Conservation (phyloP, 2,888 invertebrate species). For the Lithophane leautieri region DNA sequence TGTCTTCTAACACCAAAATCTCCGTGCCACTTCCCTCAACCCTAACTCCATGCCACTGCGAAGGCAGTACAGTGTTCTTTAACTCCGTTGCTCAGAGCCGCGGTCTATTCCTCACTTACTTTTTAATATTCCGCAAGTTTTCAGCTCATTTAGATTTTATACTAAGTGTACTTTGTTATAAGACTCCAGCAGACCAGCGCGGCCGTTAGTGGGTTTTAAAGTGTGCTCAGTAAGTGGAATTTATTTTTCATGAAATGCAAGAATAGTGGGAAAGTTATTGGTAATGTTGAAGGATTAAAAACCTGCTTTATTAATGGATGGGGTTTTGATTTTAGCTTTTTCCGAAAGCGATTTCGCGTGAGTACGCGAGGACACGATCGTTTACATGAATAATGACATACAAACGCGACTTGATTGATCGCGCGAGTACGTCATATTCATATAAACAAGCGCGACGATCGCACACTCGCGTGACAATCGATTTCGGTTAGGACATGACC, state of each 20-base stretch:
- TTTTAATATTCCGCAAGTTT: constrained; percentile 84
- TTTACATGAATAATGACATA: too few relatives aligned
- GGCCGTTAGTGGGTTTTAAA: constrained; percentile 58
- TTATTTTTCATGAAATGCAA: constrained; percentile 48
- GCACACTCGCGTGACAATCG: too few relatives aligned
- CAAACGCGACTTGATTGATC: too few relatives aligned
- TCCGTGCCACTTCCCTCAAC: constrained; percentile 34
- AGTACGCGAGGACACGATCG: too few relatives aligned
- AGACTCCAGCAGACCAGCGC: constrained; percentile 41
- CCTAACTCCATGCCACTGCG: neutral
- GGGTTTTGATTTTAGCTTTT: neutral
- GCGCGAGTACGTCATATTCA: too few relatives aligned
- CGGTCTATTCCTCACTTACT: constrained; percentile 82
- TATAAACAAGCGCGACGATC: too few relatives aligned
- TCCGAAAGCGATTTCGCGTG: too few relatives aligned
- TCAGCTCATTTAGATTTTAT: constrained; percentile 82
- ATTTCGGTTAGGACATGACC: too few relatives aligned
- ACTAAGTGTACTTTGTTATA: constrained; percentile 70
- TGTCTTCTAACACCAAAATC: too few relatives aligned
- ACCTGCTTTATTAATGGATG: neutral
- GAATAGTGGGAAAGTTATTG: neutral
- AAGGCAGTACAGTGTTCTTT: constrained; percentile 73
- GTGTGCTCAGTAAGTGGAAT: constrained; percentile 53
- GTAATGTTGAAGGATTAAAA: constrained; percentile 1
- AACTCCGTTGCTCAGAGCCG: constrained; percentile 80